Conservation (phyloP, 2,797 vertebrate genomes). For the Clarias fuscus region DNA sequence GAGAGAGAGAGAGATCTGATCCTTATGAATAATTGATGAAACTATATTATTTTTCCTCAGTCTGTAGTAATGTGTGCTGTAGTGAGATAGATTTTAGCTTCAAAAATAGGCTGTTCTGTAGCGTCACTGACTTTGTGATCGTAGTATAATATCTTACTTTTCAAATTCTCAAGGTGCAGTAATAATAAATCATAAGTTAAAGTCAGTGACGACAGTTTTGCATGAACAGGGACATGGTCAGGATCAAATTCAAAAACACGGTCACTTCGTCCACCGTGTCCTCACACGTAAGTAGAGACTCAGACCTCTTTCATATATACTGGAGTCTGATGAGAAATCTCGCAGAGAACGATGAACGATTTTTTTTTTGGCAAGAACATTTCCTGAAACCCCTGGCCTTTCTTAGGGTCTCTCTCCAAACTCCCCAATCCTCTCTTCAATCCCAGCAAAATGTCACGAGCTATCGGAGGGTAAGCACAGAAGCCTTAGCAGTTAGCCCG, state of each 20-base stretch:
- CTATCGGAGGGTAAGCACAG: too few species aligned
- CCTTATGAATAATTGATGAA: conserved; percentile 49
- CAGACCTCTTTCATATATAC: too few species aligned
- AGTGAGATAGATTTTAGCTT: conserved; percentile 5
- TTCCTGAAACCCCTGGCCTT: too few species aligned
- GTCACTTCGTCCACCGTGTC: background rate
- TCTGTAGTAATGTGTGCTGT: conserved; percentile 5
- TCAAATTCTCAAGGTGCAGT: background rate
- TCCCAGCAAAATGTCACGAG: too few species aligned
- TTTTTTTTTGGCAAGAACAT: too few species aligned
- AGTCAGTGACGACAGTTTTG: background rate
- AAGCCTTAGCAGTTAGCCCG: too few species aligned
- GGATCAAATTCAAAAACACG: background rate
- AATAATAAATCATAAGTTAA: background rate
- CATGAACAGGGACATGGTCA: background rate
- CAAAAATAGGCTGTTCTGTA: background rate
- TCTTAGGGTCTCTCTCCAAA: too few species aligned
- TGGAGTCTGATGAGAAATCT: too few species aligned
- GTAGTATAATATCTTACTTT: background rate
- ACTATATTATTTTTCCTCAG: conserved; percentile 36
- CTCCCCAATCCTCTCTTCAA: too few species aligned
- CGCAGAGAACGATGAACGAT: too few species aligned
- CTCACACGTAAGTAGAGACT: background rate
- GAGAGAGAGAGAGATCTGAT: conserved; percentile 17
- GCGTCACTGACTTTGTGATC: background rate